Conservation (phyloP, 1,140 invertebrate genomes). For the Zaprionus vittiger region DNA sequence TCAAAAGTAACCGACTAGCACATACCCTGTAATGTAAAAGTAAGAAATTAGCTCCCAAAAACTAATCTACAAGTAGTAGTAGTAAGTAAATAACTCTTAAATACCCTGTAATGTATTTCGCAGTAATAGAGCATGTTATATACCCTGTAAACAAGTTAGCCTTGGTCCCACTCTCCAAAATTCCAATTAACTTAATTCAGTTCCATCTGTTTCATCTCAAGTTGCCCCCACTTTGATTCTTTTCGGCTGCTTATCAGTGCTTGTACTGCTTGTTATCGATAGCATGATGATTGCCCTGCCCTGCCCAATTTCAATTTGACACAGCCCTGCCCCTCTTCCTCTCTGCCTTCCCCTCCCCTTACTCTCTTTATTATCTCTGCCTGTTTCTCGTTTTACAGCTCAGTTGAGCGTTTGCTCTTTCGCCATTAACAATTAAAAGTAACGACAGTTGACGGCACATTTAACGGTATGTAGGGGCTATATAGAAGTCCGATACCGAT, state of each 20-base stretch:
- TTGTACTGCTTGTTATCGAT: neutral
- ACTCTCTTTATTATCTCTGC: neutral
- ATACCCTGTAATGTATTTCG: neutral
- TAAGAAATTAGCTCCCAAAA: too few relatives aligned
- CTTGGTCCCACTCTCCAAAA: neutral
- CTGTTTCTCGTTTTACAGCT: conserved; percentile 1
- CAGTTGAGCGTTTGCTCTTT: conserved; percentile 57
- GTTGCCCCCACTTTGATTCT: neutral
- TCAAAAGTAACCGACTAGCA: neutral
- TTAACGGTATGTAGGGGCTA: conserved; percentile 56
- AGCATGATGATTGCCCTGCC: neutral
- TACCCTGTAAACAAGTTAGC: neutral
- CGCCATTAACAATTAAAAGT: conserved; percentile 74
- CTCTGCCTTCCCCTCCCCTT: neutral
- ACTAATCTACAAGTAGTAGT: neutral
- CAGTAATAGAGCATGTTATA: neutral
- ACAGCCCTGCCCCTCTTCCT: neutral
- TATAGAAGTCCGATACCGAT: neutral
- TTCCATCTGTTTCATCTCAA: conserved; percentile 1
- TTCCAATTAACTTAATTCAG: neutral
- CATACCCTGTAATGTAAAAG: neutral
- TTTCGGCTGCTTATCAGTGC: neutral
- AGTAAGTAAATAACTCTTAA: too few relatives aligned
- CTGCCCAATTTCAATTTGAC: neutral
- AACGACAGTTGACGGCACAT: conserved; percentile 59